These are phyloP conservation scores for Diaperis boleti DNA, from an alignment of 2,888 invertebrate species.

Conservation along the genomic window DNA sequence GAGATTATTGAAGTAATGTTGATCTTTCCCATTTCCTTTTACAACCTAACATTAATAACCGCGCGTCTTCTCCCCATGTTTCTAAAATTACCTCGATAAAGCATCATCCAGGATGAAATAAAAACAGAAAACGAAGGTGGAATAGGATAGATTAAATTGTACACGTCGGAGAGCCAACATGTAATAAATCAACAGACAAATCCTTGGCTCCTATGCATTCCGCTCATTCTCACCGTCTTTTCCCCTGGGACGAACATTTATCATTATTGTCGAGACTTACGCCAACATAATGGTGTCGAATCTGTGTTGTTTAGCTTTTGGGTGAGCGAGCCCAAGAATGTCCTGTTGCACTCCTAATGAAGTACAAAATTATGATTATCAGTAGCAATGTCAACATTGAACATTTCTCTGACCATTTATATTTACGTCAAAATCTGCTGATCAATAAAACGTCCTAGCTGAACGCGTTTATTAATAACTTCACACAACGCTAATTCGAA, in stretches of 20 bases:
- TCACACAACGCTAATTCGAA: too few species aligned
- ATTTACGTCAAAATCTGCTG: too few species aligned
- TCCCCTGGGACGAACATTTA: conserved; percentile 46
- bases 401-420: too few species aligned
- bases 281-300: conserved; percentile 29
- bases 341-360: conserved; percentile 29
- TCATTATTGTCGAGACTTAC: conserved; percentile 44
- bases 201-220: conserved; percentile 51
- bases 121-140: conserved; percentile 30
- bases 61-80: conserved; percentile 11
- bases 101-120: conserved; percentile 5
- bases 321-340: neutral
- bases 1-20: too few species aligned
- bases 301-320: conserved; percentile 32
- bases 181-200: conserved; percentile 54
- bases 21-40: too few species aligned
- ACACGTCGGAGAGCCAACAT: conserved; percentile 48
- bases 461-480: too few species aligned
- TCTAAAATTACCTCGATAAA: conserved; percentile 28
- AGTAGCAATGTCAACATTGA: too few species aligned
- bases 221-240: conserved; percentile 52
- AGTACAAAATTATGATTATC: too few species aligned
- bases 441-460: too few species aligned
- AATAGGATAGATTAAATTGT: conserved; percentile 52
- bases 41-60: conserved; percentile 2